Conservation (phyloP, 2,797 vertebrate genomes). For the Esox masquinongy region DNA sequence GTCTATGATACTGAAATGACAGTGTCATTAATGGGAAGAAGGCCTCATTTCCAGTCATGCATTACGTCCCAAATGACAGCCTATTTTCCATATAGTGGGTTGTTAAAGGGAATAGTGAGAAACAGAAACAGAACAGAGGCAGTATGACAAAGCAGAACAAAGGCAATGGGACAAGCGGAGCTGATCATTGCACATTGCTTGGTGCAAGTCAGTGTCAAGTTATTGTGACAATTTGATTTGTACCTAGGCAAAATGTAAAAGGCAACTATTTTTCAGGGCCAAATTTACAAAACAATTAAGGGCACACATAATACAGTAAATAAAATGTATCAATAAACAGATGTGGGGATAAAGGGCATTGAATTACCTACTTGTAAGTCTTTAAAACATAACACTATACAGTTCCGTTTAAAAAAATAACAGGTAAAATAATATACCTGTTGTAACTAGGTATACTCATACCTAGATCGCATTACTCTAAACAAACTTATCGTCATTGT, state of each 20-base stretch:
- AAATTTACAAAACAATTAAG: too few species aligned
- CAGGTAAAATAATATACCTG: neutral
- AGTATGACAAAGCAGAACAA: too few species aligned
- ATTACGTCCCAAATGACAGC: neutral
- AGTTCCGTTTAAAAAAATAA: neutral
- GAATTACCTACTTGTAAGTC: neutral
- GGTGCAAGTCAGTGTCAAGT: too few species aligned
- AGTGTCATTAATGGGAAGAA: constrained; percentile 58
- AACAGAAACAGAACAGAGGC: too few species aligned
- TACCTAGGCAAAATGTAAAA: too few species aligned
- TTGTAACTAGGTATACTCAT: constrained; percentile 24
- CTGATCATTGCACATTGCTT: too few species aligned
- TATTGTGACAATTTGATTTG: too few species aligned
- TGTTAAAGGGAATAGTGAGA: too few species aligned
- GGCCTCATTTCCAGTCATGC: constrained; percentile 42
- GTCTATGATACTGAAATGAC: constrained; percentile 62
- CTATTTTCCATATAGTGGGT: too few species aligned
- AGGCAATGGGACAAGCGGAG: too few species aligned
- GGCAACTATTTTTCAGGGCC: too few species aligned
- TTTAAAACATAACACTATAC: neutral
- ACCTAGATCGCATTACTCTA: constrained; percentile 40
- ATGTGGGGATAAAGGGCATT: neutral
- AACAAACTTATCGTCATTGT: constrained; percentile 12
- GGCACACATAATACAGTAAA: too few species aligned
- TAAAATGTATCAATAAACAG: neutral